Base-by-base conservation (phyloP, 2,888 invertebrate species). In the Cristatella mucedo region DNA sequence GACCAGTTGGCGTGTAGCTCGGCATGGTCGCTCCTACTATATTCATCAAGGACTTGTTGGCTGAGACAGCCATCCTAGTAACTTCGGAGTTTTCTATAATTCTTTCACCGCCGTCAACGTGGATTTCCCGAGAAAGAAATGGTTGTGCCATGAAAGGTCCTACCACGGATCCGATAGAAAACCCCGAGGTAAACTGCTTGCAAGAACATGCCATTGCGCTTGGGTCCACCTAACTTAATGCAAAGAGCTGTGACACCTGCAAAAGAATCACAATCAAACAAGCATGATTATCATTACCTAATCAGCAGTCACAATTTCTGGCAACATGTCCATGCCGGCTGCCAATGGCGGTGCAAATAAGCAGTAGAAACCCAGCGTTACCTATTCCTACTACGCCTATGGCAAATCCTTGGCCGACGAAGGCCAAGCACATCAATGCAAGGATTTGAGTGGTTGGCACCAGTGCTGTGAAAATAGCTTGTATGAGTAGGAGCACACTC, bases 121-220 rank as follows among this genome's bases (percentile, higher is more conserved):
- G n/a, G n/a, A n/a, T n/a, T n/a, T n/a, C n/a, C n/a, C n/a, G 13
- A 13, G 36, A 36, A 4, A 36, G 36, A 16, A 36, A 36, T 15
- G 36, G 36, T 4, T 29, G 36, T 4, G 36, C 36, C n/a, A 36
- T 22, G 24, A 36, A 36, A n/a, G 36, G 36, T 18, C 36, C 36
- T 4, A 11, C 22, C 4, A 36, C 36, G 18, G 24, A 26, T 4
- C 36, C 36, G 5, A 36, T 36, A 4, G 36, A 36, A 4, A n/a
- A 36, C 36, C 13, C 36, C 36, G 5, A 36, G 24, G 24, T 36
- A 36, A 4, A 19, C 36, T 18, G 36, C 13, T 18, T 36, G 36
- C 26, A 36, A 29, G 26, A 36, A 36, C 36, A 36, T 36, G 13
- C 36, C 36, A 36, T 36, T 36, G 22, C 36, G 6, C 6, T n/a